Percentiles rank a stretch among this genome's conserved stretches.
Evolutionary conservation across 2,113 vertebrate genomes (phyloP).

Genomic region (Riparia riparia): DNA sequence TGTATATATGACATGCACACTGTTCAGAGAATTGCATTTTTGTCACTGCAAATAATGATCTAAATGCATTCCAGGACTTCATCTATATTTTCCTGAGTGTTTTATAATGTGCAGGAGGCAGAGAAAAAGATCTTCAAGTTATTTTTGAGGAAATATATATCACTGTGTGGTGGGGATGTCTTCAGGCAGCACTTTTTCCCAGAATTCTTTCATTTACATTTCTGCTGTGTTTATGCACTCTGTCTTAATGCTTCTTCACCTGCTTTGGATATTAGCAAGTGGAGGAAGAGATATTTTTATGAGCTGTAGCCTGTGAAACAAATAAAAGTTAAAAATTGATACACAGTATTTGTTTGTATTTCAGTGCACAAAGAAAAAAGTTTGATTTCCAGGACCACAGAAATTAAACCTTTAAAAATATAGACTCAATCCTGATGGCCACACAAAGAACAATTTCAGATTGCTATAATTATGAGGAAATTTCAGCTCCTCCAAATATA

Average conservation of each 20-base stretch:
- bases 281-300: neutral
- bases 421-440: neutral
- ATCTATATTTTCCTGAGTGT: slow-evolving; percentile 31
- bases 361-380: neutral
- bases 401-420: neutral
- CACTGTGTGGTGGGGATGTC: neutral
- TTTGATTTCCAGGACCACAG: neutral
- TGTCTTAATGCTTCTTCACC: neutral
- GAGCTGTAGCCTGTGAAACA: neutral
- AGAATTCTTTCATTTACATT: slow-evolving; percentile 4
- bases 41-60: slow-evolving; percentile 28
- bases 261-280: neutral
- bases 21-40: neutral
- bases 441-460: neutral
- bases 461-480: neutral
- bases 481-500: neutral
- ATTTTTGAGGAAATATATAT: neutral
- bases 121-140: neutral
- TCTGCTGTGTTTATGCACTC: slow-evolving; percentile 7
- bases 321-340: neutral
- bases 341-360: neutral
- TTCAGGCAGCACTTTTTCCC: slow-evolving; percentile 3
- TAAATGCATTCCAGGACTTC: neutral
- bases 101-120: slow-evolving; percentile 9
- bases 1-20: neutral